A percentile compares a stretch with the other conserved stretches of the same genome.
phyloP scores from a whole-genome alignment of 2,113 vertebrate species.

The Clarias macrocephalus region DNA sequence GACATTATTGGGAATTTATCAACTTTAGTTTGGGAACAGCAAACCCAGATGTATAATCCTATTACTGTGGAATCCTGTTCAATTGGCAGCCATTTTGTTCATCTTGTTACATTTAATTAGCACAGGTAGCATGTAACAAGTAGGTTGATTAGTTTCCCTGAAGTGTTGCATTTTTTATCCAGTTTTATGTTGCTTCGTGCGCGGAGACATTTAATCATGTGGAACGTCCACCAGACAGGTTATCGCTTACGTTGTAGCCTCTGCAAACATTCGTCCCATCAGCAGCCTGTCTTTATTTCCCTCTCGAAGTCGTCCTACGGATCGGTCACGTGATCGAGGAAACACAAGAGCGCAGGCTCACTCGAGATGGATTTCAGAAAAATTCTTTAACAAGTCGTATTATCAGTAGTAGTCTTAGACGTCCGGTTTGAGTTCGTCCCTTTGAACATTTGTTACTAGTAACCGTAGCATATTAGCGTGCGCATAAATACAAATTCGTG shows the following conservation, averaged over 20 bases:
- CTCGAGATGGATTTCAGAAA: background rate
- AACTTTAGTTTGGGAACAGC: background rate
- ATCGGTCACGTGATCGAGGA: background rate
- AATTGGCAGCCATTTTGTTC: background rate
- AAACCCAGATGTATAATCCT: no score
- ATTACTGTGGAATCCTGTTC: background rate
- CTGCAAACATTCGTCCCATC: background rate
- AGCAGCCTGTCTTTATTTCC: background rate
- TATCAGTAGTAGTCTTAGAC: background rate
- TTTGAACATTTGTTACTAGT: background rate
- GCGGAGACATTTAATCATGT: background rate
- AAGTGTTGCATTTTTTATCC: background rate
- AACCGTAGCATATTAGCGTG: background rate
- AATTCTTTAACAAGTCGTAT: background rate
- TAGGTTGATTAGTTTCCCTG: background rate
- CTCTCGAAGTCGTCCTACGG: background rate
- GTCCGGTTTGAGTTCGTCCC: no score
- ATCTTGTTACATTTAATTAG: background rate
- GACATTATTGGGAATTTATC: slow-evolving; percentile 1
- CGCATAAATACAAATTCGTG: background rate
- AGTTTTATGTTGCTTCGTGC: background rate
- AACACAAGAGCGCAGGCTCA: background rate
- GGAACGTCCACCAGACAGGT: background rate
- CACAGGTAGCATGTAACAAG: background rate
- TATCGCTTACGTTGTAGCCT: background rate